Evolutionary conservation across 2,888 invertebrate genomes (phyloP).

Genomic region (Bembecia ichneumoniformis): DNA sequence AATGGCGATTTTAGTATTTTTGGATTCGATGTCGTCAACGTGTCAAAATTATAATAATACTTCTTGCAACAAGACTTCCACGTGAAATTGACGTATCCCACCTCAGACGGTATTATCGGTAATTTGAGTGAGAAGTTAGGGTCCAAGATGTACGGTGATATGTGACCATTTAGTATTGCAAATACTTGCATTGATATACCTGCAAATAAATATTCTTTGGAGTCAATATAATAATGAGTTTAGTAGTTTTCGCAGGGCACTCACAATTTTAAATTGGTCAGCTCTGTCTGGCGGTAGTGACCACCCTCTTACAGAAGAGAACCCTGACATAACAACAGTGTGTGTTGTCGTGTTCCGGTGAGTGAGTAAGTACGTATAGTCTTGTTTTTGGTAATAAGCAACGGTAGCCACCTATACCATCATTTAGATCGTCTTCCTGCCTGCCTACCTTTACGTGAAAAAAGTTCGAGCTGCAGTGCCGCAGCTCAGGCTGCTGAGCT

Average conservation of each 20-base stretch:
- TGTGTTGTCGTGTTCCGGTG: too few species aligned
- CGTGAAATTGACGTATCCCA: conserved; percentile 91
- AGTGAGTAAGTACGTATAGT: too few species aligned
- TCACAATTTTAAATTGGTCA: too few species aligned
- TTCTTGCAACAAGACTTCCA: conserved; percentile 88
- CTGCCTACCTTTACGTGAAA: too few species aligned
- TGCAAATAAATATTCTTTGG: conserved; percentile 35
- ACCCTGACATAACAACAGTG: too few species aligned
- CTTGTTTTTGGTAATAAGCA: too few species aligned
- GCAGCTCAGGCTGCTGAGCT: too few species aligned
- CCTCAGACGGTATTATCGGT: conserved; percentile 93
- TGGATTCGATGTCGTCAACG: conserved; percentile 86
- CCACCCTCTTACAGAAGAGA: too few species aligned
- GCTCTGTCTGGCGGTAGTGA: too few species aligned
- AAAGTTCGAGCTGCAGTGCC: too few species aligned
- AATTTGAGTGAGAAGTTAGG: conserved; percentile 91
- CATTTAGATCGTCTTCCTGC: too few species aligned
- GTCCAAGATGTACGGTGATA: conserved; percentile 88
- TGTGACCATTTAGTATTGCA: conserved; percentile 89
- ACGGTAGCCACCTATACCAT: too few species aligned
- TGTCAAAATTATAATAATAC: conserved; percentile 90
- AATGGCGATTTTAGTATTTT: conserved; percentile 88
- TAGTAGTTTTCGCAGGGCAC: neutral
- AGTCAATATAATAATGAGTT: neutral
- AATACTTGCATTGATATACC: conserved; percentile 90